Conservation (phyloP, 1,140 invertebrate genomes). For the Saccostrea glomerata region DNA sequence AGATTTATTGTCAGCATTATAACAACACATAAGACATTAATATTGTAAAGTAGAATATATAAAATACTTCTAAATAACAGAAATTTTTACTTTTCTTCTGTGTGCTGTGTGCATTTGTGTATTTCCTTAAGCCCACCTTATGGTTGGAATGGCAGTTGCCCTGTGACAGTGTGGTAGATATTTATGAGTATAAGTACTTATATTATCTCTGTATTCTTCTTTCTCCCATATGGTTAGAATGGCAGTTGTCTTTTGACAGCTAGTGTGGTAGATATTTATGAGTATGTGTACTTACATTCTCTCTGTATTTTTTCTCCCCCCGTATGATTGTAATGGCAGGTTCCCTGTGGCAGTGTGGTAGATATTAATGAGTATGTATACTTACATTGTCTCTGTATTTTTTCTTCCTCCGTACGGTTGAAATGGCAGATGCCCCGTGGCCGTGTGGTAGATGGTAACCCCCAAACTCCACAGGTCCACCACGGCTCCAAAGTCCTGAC, state of each 20-base stretch:
- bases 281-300: background rate
- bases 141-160: constrained; percentile 93
- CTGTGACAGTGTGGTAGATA: constrained; percentile 96
- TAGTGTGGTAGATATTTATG: no score
- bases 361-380: constrained; percentile 84
- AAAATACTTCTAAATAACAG: no score
- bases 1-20: background rate
- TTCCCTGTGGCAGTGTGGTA: constrained; percentile 97
- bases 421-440: constrained; percentile 96
- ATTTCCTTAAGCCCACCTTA: constrained; percentile 85
- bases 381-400: constrained; percentile 82
- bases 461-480: constrained; percentile 98
- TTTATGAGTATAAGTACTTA: no score
- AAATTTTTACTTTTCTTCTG: no score
- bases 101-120: no score
- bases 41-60: no score
- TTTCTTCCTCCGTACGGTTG: constrained; percentile 93
- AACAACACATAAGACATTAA: no score
- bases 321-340: constrained; percentile 94
- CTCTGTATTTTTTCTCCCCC: constrained; percentile 90
- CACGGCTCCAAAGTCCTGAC: constrained; percentile 92
- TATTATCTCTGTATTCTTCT: no score
- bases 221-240: no score
- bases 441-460: constrained; percentile 97
- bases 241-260: no score